Evolutionary conservation across 2,113 vertebrate genomes (phyloP), one percentile per base, ranked within the genome.

Genomic region (Agapornis roseicollis): DNA sequence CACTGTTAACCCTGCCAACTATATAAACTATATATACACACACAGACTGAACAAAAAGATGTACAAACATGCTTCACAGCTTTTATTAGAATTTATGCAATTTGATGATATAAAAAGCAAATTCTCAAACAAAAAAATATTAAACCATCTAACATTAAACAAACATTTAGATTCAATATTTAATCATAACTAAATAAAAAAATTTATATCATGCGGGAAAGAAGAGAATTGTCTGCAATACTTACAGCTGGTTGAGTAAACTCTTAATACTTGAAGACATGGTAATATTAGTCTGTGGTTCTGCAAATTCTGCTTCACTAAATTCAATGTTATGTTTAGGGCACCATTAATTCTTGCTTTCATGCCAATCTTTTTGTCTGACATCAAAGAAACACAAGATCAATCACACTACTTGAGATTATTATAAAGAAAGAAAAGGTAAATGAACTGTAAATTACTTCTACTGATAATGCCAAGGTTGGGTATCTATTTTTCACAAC

Each of bases 301-400:
- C 95, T 99, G 98, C 69, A 99, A 98, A 97, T 99, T 99, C 85
- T 99, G 99, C 96, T 99, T 99, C 90, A 99, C 98, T 88, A 99
- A 97, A 96, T 98, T 99, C 76, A 99, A 52, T 2, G 99, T 98
- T 97, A 99, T 94, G 66, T 98, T 99, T 71, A 99, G 97, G 79
- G 98, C 98, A 73, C 99, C 99, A 70, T 97, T 99, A 96, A 99
- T 97, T 97, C 99, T 98, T 20, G 99, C 99, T 97, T 99, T 99
- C 96, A 99, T 95, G 70, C 99, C 99, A 98, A 99, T 99, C 96
- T 99, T 99, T 95, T 98, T 99, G 97, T 99, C 99, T 99, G 96
- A 81, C 92, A 83, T 14, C 28, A 91, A 79, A 97, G 16, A 96
- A 89, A 91, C 23, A 87, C 10, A 94, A 79, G 35, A 80, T 52